Evolutionary conservation across 2,888 invertebrate species (phyloP), one percentile per base, ranked within the genome.

Genomic region (Dynastes hyllus): DNA sequence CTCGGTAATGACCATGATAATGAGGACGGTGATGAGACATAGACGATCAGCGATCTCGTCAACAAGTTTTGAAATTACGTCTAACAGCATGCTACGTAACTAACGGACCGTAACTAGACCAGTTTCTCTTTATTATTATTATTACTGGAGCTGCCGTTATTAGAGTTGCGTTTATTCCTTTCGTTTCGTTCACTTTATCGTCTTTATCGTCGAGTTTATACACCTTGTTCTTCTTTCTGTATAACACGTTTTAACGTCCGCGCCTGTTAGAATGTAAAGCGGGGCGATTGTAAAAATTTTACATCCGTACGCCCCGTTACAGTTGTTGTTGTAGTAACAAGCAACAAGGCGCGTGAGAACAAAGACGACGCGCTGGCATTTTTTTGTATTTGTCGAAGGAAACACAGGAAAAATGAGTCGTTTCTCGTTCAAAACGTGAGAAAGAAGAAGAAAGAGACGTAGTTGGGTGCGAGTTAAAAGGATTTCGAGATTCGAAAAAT

Each of bases 1-100:
- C 55, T 22, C 55, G 22, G 55, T 58, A 58, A 58, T 58, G 55
- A 58, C 55, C 55, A 58, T 58, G 55, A 58, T 58, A 58, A 58
- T 58, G 55, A 58, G 22, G 55, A 27, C 22, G 55, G 22, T 58
- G 55, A 58, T 58, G 55, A 58, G 55, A 58, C 55, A 58, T 58
- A 58, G 55, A 22, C 55, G 55, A 58, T 58, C 22, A 8, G 55
- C 55, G 55, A 58, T 58, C 16, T 58, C 55, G 55, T 58, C 55
- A 22, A 58, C 55, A 58, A 58, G 55, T 58, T 58, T 22, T 58
- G 11, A 45, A 45, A 45, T 45, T 45, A 45, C 45, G 45, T 11
- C n/a, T 8, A 58, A 58, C 55, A 58, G 16, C 55, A 58, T 22
- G 55, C 55, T 58, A 58, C 55, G 55, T 58, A 58, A 58, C 55